Conservation (phyloP, 2,797 vertebrate species). For the Alectoris magna region DNA sequence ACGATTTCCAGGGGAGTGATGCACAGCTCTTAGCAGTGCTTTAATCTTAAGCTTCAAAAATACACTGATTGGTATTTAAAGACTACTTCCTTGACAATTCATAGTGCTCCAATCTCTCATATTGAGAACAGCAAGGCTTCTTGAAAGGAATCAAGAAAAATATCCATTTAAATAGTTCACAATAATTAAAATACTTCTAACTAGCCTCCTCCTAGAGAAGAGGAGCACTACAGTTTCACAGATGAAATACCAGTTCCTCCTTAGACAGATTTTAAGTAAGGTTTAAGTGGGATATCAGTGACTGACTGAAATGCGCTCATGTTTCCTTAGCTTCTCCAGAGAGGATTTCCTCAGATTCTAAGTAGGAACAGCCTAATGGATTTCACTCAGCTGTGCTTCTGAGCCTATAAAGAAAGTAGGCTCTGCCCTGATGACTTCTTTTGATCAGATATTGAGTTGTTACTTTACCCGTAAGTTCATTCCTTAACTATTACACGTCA, state of each 20-base stretch:
- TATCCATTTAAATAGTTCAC: background rate
- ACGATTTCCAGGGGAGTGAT: background rate
- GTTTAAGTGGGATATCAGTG: constrained; percentile 27
- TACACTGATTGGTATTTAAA: constrained; percentile 27
- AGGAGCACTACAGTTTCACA: constrained; percentile 3
- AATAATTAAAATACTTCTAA: constrained; percentile 45
- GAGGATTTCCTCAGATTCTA: constrained; percentile 14
- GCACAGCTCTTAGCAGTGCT: background rate
- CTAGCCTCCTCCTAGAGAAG: constrained; percentile 15
- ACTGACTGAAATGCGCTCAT: constrained; percentile 8
- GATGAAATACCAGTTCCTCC: background rate
- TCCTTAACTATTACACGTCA: background rate
- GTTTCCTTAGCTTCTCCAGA: constrained; percentile 34
- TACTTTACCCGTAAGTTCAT: background rate
- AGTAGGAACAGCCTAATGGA: background rate
- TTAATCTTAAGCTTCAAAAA: constrained; percentile 37
- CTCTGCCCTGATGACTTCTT: background rate
- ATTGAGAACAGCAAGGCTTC: constrained; percentile 31
- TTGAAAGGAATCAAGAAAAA: constrained; percentile 27
- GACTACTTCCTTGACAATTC: constrained; percentile 2
- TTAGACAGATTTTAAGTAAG: constrained; percentile 31
- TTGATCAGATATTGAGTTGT: background rate
- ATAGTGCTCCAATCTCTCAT: background rate
- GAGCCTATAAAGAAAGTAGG: background rate
- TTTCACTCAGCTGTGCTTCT: background rate